Conservation (phyloP, 2,888 invertebrate genomes). For the Meganola albula region DNA sequence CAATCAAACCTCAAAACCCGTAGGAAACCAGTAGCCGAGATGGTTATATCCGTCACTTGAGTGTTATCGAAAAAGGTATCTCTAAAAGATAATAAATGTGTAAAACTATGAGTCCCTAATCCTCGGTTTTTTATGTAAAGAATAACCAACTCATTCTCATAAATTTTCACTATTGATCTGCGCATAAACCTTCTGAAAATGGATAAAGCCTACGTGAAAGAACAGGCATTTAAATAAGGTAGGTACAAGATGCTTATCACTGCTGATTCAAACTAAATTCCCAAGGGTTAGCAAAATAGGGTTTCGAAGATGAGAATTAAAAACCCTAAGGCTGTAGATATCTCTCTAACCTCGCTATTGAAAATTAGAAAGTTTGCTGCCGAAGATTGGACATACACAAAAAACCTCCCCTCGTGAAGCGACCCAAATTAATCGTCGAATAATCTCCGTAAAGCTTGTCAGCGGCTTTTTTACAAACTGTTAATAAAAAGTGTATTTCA, state of each 20-base stretch:
- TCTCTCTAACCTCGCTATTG: conserved; percentile 9
- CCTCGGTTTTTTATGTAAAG: too few species aligned
- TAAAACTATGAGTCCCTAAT: too few species aligned
- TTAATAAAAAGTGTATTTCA: conserved; percentile 6
- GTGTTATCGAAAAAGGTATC: too few species aligned
- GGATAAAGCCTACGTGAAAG: conserved; percentile 21
- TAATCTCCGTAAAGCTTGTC: conserved; percentile 6
- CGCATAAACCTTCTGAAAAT: conserved; percentile 15
- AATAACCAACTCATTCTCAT: not conserved
- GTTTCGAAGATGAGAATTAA: conserved; percentile 23
- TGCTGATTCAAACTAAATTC: conserved; percentile 30
- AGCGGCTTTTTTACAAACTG: conserved; percentile 10
- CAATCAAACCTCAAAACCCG: too few species aligned
- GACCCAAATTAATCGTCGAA: conserved; percentile 13
- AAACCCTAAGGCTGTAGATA: conserved; percentile 14
- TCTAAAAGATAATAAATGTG: too few species aligned
- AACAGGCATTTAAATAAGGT: conserved; percentile 29
- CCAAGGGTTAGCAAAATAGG: conserved; percentile 22
- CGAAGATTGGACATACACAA: not conserved
- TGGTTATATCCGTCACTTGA: too few species aligned
- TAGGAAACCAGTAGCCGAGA: too few species aligned
- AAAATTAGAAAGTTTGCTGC: conserved; percentile 8
- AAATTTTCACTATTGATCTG: conserved; percentile 1
- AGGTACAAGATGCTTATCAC: conserved; percentile 33
- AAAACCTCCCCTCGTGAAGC: conserved; percentile 5